Conservation (phyloP, 1,140 invertebrate species). For the Plectus sambesii region DNA sequence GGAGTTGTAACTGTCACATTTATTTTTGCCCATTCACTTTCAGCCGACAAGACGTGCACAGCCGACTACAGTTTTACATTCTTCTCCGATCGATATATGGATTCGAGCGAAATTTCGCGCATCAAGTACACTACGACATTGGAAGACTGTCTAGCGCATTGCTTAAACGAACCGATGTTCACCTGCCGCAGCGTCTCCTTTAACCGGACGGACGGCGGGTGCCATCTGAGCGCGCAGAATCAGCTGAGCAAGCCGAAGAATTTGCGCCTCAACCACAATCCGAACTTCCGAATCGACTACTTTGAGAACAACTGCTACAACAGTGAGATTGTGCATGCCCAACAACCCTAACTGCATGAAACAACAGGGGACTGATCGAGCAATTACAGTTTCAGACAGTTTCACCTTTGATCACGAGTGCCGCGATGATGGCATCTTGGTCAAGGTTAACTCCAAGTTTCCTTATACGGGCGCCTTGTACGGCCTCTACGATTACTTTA, state of each 20-base stretch:
- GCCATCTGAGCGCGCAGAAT: slow-evolving; percentile 39
- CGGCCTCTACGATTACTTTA: slow-evolving; percentile 45
- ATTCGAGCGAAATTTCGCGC: slow-evolving; percentile 24
- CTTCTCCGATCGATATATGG: slow-evolving; percentile 43
- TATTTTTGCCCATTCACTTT: too few relatives aligned
- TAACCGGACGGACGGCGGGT: slow-evolving; percentile 42
- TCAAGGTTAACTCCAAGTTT: slow-evolving; percentile 28
- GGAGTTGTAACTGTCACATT: too few relatives aligned
- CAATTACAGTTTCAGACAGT: slow-evolving; percentile 38
- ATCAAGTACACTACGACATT: slow-evolving; percentile 20
- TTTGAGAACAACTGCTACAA: slow-evolving; percentile 46
- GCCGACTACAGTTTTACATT: slow-evolving; percentile 46
- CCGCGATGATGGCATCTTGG: slow-evolving; percentile 33
- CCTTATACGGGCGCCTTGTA: slow-evolving; percentile 44
- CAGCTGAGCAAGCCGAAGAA: slow-evolving; percentile 39
- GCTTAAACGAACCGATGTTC: slow-evolving; percentile 37
- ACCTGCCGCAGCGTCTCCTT: slow-evolving; percentile 39
- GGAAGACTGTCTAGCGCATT: slow-evolving; percentile 43
- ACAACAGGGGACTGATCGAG: too few relatives aligned
- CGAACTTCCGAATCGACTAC: slow-evolving; percentile 43
- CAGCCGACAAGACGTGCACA: slow-evolving; percentile 35
- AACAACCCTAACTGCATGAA: too few relatives aligned
- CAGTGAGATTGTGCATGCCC: slow-evolving; percentile 35
- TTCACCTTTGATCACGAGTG: slow-evolving; percentile 39
- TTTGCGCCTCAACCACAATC: slow-evolving; percentile 44